Base-by-base conservation (phyloP, 2,113 vertebrate genomes). In the Marmota monax region DNA sequence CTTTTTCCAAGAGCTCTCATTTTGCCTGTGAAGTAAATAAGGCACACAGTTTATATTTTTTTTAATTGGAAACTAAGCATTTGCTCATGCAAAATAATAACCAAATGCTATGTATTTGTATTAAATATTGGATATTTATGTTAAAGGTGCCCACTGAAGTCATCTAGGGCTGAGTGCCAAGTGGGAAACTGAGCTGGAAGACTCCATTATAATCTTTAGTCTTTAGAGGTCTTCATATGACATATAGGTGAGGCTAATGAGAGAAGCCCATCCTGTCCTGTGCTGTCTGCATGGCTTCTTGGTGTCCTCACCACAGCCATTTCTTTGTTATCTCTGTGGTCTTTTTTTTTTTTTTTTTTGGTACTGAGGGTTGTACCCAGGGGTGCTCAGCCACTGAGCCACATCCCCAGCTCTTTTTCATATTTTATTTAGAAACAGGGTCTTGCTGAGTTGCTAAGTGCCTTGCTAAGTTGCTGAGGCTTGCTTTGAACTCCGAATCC, bases 61-160 rank as follows among this genome's bases (percentile, higher is more conserved):
- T 96, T 86, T 61, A 34, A 56, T 92, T 22, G 45, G 61, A 72
- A 77, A 63, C 13, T 42, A 74, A 93, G 29, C 32, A 90, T 85
- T 96, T 96, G 74, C 63, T 51, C 53, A 32, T 72, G 84, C 29
- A 94, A 87, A 93, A 93, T 56, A 86, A 61, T n/a, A 92, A 42
- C 13, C 10, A 84, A 78, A 39, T 2, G 58, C 53, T 84, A 29
- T 27, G 14, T 42, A 29, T 77, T 95, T 94, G n/a, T 76, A 23
- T 78, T 83, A 80, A 77, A 70, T 95, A 67, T 56, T 37, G 45
- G 20, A 84, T 13, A 48, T 67, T 63, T 94, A 32, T 12, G 8
- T 91, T 87, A 79, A 96, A 76, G 72, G 53, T 93, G 10, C n/a
- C 22, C 20, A 7, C 53, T 86, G 39, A 96, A 73, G 53, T 80